Evolutionary conservation across 2,888 invertebrate species (phyloP), one percentile per base, ranked within the genome.

Genomic region (Leptinotarsa juncta): DNA sequence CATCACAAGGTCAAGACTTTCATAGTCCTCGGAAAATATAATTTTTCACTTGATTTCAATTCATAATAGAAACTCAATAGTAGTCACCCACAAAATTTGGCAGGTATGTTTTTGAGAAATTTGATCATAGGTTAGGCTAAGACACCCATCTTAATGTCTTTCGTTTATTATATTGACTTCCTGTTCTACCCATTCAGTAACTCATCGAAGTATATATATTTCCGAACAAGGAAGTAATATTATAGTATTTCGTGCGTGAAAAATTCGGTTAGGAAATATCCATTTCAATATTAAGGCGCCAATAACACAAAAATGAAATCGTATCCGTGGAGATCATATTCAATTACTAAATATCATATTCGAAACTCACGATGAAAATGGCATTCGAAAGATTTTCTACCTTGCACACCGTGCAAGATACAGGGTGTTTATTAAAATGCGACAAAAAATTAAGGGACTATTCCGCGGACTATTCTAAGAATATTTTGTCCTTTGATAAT

Each of bases 161-260:
- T n/a, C 32, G n/a, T n/a, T 26, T n/a, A n/a, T 62, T 7, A 42
- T 42, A 42, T 32, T 14, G 15, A 32, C 62, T 62, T 62, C 62
- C 62, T 62, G 62, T 32, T n/a, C 10, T 32, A 42, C 62, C 18
- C 42, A 15, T 42, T 62, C 15, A n/a, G 26, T n/a, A 42, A 42
- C 26, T n/a, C 26, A 62, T 32, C 42, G 5, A 10, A 32, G 42
- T 32, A 62, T 62, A 62, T 10, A 62, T 42, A 42, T 32, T 62
- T 62, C 16, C 62, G n/a, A 62, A 62, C 42, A 32, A 62, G 62
- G 62, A 62, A 62, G 26, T 23, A 16, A 62, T 7, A 62, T 62
- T 16, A 62, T 62, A 32, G n/a, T 16, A 18, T n/a, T 42, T 32
- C 32, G 23, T 3, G 15, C 15, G 23, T 23, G 23, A 15, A 20